Conservation (phyloP, 2,113 vertebrate species). For the Phoxinus phoxinus region DNA sequence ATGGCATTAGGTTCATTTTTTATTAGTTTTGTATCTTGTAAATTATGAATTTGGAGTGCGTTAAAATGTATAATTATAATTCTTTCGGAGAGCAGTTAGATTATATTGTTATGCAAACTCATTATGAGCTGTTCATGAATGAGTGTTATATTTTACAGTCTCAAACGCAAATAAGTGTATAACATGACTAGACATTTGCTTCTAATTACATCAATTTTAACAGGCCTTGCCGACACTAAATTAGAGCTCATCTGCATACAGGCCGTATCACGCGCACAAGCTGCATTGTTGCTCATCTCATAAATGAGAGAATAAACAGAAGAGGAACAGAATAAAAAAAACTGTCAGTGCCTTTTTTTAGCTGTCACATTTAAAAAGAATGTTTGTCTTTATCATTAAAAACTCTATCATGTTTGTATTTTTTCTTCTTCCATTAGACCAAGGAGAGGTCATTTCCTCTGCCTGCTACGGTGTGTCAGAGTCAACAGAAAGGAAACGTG, state of each 20-base stretch:
- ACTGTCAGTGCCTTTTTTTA: background rate
- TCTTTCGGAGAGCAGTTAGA: conserved; percentile 7
- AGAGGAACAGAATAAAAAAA: background rate
- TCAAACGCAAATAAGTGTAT: conserved; percentile 21
- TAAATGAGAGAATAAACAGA: conserved; percentile 3
- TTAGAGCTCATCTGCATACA: conserved; percentile 45
- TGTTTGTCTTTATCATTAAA: background rate
- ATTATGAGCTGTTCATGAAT: conserved; percentile 32
- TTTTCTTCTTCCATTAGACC: too few relatives aligned
- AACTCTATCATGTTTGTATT: background rate
- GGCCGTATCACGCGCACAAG: background rate
- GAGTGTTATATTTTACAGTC: conserved; percentile 20
- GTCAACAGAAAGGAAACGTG: background rate
- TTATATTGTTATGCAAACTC: conserved; percentile 19
- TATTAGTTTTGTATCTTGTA: background rate
- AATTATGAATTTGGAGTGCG: background rate
- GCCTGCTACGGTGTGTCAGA: conserved; percentile 9
- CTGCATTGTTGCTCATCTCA: conserved; percentile 7
- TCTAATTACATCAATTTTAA: conserved; percentile 35
- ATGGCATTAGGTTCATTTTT: background rate
- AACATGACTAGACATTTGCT: conserved; percentile 28
- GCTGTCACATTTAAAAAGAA: conserved; percentile 6
- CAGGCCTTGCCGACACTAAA: conserved; percentile 7
- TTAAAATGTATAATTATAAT: background rate
- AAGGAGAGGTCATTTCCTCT: background rate